Evolutionary conservation across 2,113 vertebrate genomes (phyloP), one percentile per base, ranked within the genome.

Genomic region (Apus apus): DNA sequence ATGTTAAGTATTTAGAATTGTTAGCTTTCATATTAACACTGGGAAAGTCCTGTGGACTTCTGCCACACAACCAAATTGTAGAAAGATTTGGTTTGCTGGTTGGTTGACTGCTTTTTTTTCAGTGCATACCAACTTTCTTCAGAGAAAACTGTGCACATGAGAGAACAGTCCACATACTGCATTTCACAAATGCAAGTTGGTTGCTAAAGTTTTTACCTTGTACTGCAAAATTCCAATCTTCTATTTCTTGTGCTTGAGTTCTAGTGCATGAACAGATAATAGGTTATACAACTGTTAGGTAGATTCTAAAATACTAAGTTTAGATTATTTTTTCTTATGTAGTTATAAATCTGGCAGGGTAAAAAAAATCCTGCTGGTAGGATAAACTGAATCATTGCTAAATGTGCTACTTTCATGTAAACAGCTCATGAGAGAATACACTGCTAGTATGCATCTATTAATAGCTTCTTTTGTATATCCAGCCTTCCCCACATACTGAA

Each of bases 231-330:
- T 85, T 93, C 38, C 48, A 66, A 56, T 94, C 53, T 85, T 70
- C 43, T 85, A 64, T 67, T 82, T 78, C 87, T 85, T 67, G 29
- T 56, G 81, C 15, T 80, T 71, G 62, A 91, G 17, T 87, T 71
- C 27, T 45, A 81, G 61, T 58, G 87, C 50, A 94, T 48, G 34
- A 87, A 72, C 53, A 53, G 87, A 81, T 95, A 75, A 91, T 29
- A 71, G 61, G 34, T 93, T 30, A 21, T 38, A 81, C 87, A 87
- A 87, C 34, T 61, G 32, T 72, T 70, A 76, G 50, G 15, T 50
- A 60, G 46, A 87, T 56, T 65, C 57, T 71, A 50, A 77, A 95
- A 87, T 84, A 87, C 43, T 89, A 89, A 48, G 74, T 90, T 80
- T 25, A 78, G 48, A 43, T 75, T 75, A 78, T 81, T 71, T 64